phyloP scores from a whole-genome alignment of 2,888 invertebrate species.

The Rhingia rostrata region DNA sequence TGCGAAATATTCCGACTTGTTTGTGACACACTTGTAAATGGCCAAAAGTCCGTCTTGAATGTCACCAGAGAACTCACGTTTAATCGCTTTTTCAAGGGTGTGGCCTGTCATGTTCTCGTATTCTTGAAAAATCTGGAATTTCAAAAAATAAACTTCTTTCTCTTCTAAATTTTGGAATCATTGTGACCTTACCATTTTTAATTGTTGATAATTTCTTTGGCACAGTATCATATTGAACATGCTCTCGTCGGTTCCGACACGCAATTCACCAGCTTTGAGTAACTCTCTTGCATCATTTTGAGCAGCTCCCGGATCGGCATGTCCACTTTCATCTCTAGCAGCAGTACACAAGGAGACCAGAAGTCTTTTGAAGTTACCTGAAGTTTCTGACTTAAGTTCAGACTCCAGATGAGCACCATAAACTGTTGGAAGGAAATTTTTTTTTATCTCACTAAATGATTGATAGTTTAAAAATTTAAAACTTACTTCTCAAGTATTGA shows the following conservation, averaged over 20 bases:
- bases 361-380: constrained; percentile 94
- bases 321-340: constrained; percentile 88
- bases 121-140: constrained; percentile 80
- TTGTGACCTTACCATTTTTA: constrained; percentile 79
- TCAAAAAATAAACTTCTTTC: neutral
- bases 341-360: constrained; percentile 93
- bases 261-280: constrained; percentile 88
- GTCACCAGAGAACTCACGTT: constrained; percentile 93
- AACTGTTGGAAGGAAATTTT: constrained; percentile 84
- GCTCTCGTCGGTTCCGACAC: constrained; percentile 93
- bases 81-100: constrained; percentile 90
- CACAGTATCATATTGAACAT: constrained; percentile 93
- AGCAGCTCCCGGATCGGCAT: constrained; percentile 88
- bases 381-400: constrained; percentile 93
- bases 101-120: constrained; percentile 89
- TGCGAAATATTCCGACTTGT: constrained; percentile 93
- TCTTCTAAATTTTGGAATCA: no score
- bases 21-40: constrained; percentile 91
- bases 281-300: constrained; percentile 92
- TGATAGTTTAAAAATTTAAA: no score
- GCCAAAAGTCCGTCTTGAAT: constrained; percentile 90
- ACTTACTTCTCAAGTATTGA: constrained; percentile 90
- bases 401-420: constrained; percentile 91
- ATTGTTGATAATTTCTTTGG: constrained; percentile 89
- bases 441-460: neutral